Conservation (phyloP, 2,797 vertebrate genomes). For the Darevskia mixta region DNA sequence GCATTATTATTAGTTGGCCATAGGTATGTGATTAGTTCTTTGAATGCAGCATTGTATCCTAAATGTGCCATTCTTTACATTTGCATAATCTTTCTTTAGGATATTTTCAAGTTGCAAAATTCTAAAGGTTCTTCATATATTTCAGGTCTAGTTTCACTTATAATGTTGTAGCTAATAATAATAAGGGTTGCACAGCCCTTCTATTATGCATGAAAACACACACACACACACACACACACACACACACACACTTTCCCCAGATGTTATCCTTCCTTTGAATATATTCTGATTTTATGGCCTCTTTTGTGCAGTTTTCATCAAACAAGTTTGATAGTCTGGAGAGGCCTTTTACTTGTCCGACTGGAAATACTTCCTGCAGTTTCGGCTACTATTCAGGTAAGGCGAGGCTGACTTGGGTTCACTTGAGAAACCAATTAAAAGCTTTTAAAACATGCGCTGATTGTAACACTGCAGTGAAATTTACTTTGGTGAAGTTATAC, state of each 20-base stretch:
- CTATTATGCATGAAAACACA: fast-evolving
- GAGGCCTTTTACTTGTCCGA: constrained; percentile 64
- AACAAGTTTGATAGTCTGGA: constrained; percentile 62
- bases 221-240: no score
- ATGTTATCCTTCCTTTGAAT: neutral
- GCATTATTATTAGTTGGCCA: neutral
- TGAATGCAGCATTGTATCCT: neutral
- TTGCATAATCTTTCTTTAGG: neutral
- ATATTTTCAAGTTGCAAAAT: neutral
- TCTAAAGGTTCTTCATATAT: neutral
- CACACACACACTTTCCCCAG: no score
- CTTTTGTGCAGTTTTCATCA: constrained; percentile 67
- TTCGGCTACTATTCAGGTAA: constrained; percentile 73
- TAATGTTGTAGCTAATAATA: neutral
- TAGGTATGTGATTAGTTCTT: neutral
- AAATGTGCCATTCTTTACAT: neutral
- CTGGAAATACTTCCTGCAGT: constrained; percentile 66
- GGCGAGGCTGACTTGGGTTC: fast-evolving
- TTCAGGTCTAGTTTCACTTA: neutral
- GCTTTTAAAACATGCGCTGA: neutral
- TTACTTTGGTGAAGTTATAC: neutral
- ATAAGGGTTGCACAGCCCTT: neutral
- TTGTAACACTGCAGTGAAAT: neutral
- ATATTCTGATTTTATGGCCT: constrained; percentile 20
- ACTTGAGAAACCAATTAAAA: neutral